Evolutionary conservation across 1,140 invertebrate species (phyloP).

Genomic region (Achatina immaculata): DNA sequence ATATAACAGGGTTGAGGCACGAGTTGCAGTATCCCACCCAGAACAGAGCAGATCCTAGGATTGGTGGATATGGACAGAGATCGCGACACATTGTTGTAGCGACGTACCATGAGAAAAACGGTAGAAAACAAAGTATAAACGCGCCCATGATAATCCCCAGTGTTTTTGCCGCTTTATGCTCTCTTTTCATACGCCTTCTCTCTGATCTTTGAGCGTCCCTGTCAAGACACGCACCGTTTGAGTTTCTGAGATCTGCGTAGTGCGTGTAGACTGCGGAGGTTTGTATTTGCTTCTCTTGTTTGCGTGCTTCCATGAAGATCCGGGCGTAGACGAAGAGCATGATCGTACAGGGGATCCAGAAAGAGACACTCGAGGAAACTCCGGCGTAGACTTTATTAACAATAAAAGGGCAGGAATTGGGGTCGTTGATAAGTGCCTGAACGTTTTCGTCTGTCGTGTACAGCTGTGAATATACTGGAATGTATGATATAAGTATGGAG

Average conservation of each 20-base stretch:
- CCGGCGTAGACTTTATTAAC: conserved; percentile 92
- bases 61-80: conserved; percentile 83
- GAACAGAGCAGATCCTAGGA: conserved; percentile 90
- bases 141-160: conserved; percentile 95
- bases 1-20: conserved; percentile 95
- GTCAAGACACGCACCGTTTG: conserved; percentile 45
- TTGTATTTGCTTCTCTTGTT: conserved; percentile 83
- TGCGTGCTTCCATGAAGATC: conserved; percentile 91
- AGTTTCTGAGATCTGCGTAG: conserved; percentile 36
- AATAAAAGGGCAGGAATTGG: conserved; percentile 85
- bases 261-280: conserved; percentile 54
- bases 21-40: conserved; percentile 99
- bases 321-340: conserved; percentile 89
- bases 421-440: conserved; percentile 75
- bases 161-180: conserved; percentile 96
- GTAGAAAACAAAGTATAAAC: conserved; percentile 95
- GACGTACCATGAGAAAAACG: conserved; percentile 91
- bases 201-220: conserved; percentile 50
- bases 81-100: conserved; percentile 84
- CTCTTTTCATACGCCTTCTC: conserved; percentile 76
- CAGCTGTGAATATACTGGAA: conserved; percentile 70
- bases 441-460: conserved; percentile 77
- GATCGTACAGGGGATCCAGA: conserved; percentile 96
- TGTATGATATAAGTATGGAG: conserved; percentile 69
- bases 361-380: conserved; percentile 92